Evolutionary conservation across 2,113 vertebrate genomes (phyloP).

Genomic region (Cryptotis parvus): DNA sequence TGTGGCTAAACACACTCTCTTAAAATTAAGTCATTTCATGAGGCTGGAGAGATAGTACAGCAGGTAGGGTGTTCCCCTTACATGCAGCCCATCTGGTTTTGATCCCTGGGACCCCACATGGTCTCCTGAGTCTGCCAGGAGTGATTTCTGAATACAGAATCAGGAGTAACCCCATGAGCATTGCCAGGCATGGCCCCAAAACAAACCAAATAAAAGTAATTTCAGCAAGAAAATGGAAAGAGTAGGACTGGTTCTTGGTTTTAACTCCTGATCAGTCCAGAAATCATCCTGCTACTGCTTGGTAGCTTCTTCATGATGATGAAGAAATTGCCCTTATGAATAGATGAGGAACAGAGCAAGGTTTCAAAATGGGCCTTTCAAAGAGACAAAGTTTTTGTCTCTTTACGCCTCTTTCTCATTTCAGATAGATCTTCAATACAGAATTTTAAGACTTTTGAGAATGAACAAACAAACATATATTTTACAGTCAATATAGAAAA

Average conservation of each 20-base stretch:
- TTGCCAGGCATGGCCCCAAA: no score
- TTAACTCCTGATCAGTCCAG: not conserved
- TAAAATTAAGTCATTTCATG: no score
- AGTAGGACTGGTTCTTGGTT: not conserved
- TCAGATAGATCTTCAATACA: not conserved
- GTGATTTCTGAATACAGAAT: no score
- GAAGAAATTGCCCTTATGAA: not conserved
- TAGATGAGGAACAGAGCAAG: not conserved
- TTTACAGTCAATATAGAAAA: not conserved
- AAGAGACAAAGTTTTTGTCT: not conserved
- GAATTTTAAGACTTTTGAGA: not conserved
- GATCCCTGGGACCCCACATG: no score
- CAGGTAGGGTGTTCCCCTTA: no score
- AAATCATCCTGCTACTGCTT: not conserved
- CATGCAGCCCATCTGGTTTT: not conserved
- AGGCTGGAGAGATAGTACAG: no score
- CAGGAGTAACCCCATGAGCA: no score
- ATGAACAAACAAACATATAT: not conserved
- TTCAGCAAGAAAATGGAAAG: not conserved
- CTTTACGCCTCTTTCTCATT: not conserved
- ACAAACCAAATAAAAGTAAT: not conserved
- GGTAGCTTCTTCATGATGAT: not conserved
- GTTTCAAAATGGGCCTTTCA: not conserved
- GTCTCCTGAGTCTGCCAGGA: no score
- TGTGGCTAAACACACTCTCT: not conserved